Conservation (phyloP, 2,113 vertebrate genomes). For the Isichthys henryi region DNA sequence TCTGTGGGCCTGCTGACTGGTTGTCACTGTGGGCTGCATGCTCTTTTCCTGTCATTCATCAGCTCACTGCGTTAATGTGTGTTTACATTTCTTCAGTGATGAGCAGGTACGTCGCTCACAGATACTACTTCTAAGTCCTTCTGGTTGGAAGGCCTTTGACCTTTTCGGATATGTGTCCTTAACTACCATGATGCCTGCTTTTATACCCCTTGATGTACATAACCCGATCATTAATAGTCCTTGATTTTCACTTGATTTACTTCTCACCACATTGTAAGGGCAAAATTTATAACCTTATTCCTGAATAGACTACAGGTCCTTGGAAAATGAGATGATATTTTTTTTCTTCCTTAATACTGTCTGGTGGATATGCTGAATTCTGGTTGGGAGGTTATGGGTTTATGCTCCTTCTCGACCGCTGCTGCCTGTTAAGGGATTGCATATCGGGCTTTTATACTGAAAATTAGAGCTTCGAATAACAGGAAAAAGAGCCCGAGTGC, state of each 20-base stretch:
- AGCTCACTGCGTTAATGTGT: neutral
- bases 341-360: neutral
- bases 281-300: neutral
- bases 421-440: neutral
- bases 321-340: neutral
- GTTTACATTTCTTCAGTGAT: neutral
- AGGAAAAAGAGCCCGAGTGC: neutral
- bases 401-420: neutral
- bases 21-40: neutral
- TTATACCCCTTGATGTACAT: neutral
- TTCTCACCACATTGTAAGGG: neutral
- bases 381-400: neutral
- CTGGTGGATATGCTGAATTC: neutral
- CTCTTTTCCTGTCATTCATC: neutral
- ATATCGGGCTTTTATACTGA: neutral
- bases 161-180: neutral
- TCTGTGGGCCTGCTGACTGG: neutral
- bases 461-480: neutral
- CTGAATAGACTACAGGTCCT: neutral
- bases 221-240: neutral
- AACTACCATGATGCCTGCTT: neutral
- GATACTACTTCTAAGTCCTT: neutral
- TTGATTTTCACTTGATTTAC: neutral
- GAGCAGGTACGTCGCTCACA: neutral
- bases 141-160: neutral